Conservation (phyloP, 2,888 invertebrate species). For the Sinhomidia bicolor region DNA sequence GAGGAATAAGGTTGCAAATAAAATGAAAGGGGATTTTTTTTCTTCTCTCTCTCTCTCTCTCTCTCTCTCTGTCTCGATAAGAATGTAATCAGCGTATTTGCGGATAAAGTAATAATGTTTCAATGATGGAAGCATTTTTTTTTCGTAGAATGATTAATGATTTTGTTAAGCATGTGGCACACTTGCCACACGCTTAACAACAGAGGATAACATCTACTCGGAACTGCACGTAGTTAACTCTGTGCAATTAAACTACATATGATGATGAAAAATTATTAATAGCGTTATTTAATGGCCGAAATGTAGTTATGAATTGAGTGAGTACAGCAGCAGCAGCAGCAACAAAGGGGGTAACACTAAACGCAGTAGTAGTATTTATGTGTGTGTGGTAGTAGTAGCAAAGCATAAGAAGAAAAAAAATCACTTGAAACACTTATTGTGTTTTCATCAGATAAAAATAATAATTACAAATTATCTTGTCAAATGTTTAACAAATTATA, state of each 20-base stretch:
- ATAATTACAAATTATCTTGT: neutral
- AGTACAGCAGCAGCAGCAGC: neutral
- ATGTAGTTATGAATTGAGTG: neutral
- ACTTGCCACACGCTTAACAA: too few species aligned
- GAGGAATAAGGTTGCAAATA: too few species aligned
- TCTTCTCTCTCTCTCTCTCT: too few species aligned
- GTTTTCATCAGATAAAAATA: neutral
- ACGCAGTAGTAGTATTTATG: too few species aligned
- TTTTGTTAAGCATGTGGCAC: neutral
- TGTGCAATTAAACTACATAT: neutral
- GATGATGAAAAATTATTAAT: constrained; percentile 16
- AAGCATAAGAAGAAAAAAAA: too few species aligned
- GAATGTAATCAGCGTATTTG: neutral
- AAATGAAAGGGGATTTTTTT: neutral
- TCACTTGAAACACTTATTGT: too few species aligned
- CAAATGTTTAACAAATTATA: constrained; percentile 12
- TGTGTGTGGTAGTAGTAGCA: too few species aligned
- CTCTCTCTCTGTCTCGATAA: too few species aligned
- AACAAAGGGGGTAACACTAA: too few species aligned
- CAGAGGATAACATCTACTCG: too few species aligned
- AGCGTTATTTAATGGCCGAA: neutral
- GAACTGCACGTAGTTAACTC: constrained; percentile 30
- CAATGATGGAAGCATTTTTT: neutral
- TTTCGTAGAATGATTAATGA: constrained; percentile 18
- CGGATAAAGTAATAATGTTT: neutral